Evolutionary conservation across 2,113 vertebrate genomes (phyloP).

Genomic region (Poeciliopsis retropinna): DNA sequence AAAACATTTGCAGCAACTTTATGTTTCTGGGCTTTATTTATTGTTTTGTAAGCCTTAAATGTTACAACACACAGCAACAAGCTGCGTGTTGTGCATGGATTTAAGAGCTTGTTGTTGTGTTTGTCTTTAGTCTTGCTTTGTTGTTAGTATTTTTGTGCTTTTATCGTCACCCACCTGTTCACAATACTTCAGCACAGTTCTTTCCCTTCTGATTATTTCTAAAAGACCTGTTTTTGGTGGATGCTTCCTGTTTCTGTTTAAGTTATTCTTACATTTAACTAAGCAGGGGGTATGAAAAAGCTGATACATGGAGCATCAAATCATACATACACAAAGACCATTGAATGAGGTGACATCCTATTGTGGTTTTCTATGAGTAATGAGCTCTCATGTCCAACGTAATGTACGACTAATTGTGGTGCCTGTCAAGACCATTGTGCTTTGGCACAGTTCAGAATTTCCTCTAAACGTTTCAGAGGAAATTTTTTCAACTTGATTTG

Average conservation of each 20-base stretch:
- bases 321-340: constrained; percentile 10
- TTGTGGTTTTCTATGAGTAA: constrained; percentile 27
- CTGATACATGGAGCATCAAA: constrained; percentile 11
- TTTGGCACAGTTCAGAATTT: constrained; percentile 41
- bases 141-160: neutral
- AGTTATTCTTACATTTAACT: neutral
- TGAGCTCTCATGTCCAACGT: neutral
- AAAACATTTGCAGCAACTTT: neutral
- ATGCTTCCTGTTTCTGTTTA: neutral
- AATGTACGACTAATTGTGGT: constrained; percentile 40
- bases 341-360: constrained; percentile 7
- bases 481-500: constrained; percentile 13
- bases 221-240: neutral
- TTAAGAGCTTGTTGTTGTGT: neutral
- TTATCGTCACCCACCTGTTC: neutral
- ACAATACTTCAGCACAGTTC: neutral
- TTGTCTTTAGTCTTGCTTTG: neutral
- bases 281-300: neutral
- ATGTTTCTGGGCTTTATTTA: neutral
- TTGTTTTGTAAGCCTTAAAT: neutral
- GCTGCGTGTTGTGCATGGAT: neutral
- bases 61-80: neutral
- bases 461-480: constrained; percentile 35
- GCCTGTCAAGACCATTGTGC: constrained; percentile 25
- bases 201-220: neutral